A percentile compares a stretch with the other conserved stretches of the same genome.
phyloP scores from a whole-genome alignment of 2,113 vertebrate species.

The Pogonocichla stellata region DNA sequence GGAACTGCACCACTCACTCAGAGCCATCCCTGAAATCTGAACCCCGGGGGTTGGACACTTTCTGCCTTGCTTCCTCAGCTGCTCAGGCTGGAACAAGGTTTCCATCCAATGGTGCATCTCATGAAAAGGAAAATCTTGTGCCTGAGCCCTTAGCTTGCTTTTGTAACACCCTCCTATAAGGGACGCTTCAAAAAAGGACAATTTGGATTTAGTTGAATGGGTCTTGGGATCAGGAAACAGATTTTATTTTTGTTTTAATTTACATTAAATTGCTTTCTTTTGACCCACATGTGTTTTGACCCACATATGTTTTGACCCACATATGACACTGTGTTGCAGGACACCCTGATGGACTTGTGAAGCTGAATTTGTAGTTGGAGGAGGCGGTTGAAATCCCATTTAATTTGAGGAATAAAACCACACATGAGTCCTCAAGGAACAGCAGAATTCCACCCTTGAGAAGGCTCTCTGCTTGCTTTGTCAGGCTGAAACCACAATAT shows the following conservation, averaged over 20 bases:
- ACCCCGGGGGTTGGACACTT: background rate
- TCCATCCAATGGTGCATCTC: background rate
- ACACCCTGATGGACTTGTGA: background rate
- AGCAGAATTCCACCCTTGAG: background rate
- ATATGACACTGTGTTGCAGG: background rate
- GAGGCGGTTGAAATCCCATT: background rate
- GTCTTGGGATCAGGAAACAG: background rate
- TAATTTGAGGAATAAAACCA: background rate
- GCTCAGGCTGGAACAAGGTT: background rate
- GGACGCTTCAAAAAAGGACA: background rate
- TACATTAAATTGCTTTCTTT: background rate
- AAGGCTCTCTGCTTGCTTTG: background rate
- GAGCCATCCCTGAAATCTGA: background rate
- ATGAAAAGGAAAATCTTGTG: background rate
- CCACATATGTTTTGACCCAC: background rate
- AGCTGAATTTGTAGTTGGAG: background rate
- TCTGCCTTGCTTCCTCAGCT: background rate
- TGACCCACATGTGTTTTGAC: background rate
- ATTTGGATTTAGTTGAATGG: background rate
- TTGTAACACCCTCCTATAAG: fast-evolving
- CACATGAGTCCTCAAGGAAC: background rate
- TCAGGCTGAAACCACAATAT: background rate
- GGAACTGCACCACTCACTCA: fast-evolving
- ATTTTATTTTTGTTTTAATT: background rate
- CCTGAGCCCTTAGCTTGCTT: background rate